Evolutionary conservation across 2,113 vertebrate genomes (phyloP), one percentile per base, ranked within the genome.

Genomic region (Mastomys natalensis): DNA sequence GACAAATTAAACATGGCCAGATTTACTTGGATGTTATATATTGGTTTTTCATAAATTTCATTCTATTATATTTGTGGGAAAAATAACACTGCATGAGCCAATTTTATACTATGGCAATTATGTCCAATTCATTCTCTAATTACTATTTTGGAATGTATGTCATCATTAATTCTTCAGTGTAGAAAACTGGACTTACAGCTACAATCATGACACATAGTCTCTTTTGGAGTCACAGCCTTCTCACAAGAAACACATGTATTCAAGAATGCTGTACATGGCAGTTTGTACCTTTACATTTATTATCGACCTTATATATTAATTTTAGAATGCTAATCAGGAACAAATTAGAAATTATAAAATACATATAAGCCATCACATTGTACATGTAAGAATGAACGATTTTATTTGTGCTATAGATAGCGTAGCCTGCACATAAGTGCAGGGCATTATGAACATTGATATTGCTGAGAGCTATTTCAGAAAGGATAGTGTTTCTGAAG

Each of bases 51-150:
- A 92, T 93, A 48, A 85, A 88, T 81, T 95, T 85, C 24, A 94
- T 76, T 77, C 45, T 89, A 31, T 73, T 88, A 51, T 45, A 76
- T n/a, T 90, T 96, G 26, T 90, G 82, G n/a, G 7, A 93, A 93
- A 95, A 93, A 70, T 13, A 85, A 94, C 31, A 58, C 62, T 87
- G 0, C 62, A 55, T 90, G 72, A 48, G 26, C 51, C 73, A 96
- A 43, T 95, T 95, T 97, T 97, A 34, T 26, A 89, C 2, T 62
- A 13, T 74, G 37, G 43, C 11, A 74, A 62, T 93, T 82, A 70
- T 68, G 43, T 29, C 51, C 87, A 93, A 87, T 96, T 93, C 64
- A 96, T 95, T 93, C 92, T 45, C 73, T 95, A 95, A 86, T 95
- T 94, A 34, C 60, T 68, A 60, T 89, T 93, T 86, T 90, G 66